Percentiles rank a stretch among this genome's conserved stretches.
phyloP scores from a whole-genome alignment of 2,888 invertebrate genomes.

The Eurytoma adleriae region DNA sequence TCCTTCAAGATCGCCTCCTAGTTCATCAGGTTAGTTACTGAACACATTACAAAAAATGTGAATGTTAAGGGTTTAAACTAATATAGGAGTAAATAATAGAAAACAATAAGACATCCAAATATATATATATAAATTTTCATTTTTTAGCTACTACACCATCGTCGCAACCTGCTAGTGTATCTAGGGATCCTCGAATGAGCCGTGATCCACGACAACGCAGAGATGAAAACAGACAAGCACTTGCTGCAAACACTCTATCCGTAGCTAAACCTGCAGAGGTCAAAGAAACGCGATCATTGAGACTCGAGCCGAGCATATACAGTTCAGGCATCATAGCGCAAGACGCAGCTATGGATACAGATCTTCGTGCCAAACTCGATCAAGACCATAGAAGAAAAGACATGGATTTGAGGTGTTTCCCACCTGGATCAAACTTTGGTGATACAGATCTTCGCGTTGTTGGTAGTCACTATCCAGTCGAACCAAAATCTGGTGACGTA shows the following conservation, averaged over 20 bases:
- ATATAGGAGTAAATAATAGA: background rate
- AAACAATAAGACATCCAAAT: background rate
- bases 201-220: conserved; percentile 66
- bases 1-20: conserved; percentile 65
- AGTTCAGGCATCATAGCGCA: conserved; percentile 72
- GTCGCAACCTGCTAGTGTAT: conserved; percentile 56
- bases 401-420: conserved; percentile 77
- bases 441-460: conserved; percentile 82
- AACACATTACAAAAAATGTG: no score
- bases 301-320: conserved; percentile 73
- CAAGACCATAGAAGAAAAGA: conserved; percentile 75
- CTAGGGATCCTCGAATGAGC: conserved; percentile 74
- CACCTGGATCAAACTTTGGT: conserved; percentile 76
- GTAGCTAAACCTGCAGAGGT: conserved; percentile 26
- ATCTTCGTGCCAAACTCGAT: conserved; percentile 70
- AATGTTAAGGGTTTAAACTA: background rate
- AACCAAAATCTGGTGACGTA: conserved; percentile 79
- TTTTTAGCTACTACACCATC: background rate
- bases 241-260: background rate
- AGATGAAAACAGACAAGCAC: conserved; percentile 55
- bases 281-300: conserved; percentile 60
- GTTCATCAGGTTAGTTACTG: conserved; percentile 31
- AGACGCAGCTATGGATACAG: conserved; percentile 71
- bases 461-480: conserved; percentile 62
- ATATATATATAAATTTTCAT: background rate